Percentiles rank a stretch among this genome's conserved stretches.
phyloP scores from a whole-genome alignment of 2,113 vertebrate genomes.

The Seriola quinqueradiata region DNA sequence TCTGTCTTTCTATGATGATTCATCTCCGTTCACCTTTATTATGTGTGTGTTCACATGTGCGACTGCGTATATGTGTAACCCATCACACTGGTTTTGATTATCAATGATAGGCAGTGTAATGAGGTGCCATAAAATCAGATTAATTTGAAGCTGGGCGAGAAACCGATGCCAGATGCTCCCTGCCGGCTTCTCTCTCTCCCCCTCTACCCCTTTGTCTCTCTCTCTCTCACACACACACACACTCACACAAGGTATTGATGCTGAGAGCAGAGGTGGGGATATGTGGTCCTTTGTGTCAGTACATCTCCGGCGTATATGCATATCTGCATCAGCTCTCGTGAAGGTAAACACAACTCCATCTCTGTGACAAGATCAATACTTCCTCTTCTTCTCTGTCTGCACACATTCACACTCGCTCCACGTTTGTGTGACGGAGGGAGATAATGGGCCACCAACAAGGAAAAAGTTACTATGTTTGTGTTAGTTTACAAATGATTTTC shows the following conservation, averaged over 20 bases:
- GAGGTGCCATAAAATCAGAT: slow-evolving; percentile 81
- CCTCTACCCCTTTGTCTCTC: neutral
- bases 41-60: slow-evolving; percentile 7
- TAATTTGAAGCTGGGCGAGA: slow-evolving; percentile 71
- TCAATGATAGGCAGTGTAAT: slow-evolving; percentile 79
- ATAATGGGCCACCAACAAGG: slow-evolving; percentile 3
- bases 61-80: slow-evolving; percentile 23
- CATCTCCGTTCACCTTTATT: slow-evolving; percentile 6
- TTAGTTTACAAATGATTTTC: neutral
- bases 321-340: slow-evolving; percentile 53
- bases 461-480: slow-evolving; percentile 8
- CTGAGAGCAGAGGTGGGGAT: slow-evolving; percentile 2
- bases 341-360: slow-evolving; percentile 62
- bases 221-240: slow-evolving; percentile 2
- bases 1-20: slow-evolving; percentile 51
- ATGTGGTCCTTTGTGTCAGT: slow-evolving; percentile 47
- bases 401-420: slow-evolving; percentile 20
- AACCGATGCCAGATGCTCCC: slow-evolving; percentile 77
- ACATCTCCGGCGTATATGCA: slow-evolving; percentile 46
- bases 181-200: slow-evolving; percentile 48
- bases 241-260: neutral
- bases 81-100: slow-evolving; percentile 76
- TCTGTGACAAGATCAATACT: slow-evolving; percentile 56
- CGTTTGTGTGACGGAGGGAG: neutral
- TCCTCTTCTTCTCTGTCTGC: slow-evolving; percentile 31